Evolutionary conservation across 2,888 invertebrate species (phyloP).

Genomic region (Perithous albicinctus): DNA sequence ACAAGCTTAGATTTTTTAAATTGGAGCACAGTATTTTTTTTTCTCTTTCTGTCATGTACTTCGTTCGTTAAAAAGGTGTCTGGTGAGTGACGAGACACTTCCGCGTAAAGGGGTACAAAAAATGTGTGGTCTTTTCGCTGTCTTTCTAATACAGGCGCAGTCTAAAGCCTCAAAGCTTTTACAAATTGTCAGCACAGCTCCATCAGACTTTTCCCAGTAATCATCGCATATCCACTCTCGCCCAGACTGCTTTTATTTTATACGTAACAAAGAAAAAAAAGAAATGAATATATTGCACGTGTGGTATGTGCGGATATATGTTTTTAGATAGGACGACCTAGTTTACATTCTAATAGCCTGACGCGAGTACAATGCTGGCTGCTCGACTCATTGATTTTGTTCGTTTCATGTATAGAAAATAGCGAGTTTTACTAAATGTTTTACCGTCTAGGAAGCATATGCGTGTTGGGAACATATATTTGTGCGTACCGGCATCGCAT

Average conservation of each 20-base stretch:
- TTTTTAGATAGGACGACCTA: constrained; percentile 66
- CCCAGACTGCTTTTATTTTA: constrained; percentile 5
- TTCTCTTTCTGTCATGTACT: neutral
- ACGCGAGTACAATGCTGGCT: constrained; percentile 61
- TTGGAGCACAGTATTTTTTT: neutral
- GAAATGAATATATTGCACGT: constrained; percentile 28
- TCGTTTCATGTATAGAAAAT: constrained; percentile 17
- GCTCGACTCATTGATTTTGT: constrained; percentile 64
- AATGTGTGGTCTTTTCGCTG: constrained; percentile 3
- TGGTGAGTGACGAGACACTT: neutral
- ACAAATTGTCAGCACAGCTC: neutral
- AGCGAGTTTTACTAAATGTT: constrained; percentile 40
- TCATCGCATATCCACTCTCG: neutral
- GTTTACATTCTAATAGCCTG: constrained; percentile 66
- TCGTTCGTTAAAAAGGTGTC: constrained; percentile 12
- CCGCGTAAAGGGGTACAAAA: constrained; percentile 1
- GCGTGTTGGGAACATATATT: constrained; percentile 23
- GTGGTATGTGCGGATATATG: constrained; percentile 28
- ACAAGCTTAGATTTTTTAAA: neutral
- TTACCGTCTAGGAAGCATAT: constrained; percentile 25
- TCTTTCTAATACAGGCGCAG: neutral
- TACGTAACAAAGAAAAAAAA: constrained; percentile 1
- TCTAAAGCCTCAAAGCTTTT: constrained; percentile 18
- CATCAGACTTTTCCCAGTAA: constrained; percentile 27
- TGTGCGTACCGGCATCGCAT: too few species aligned